Conservation (phyloP, 2,113 vertebrate genomes). For the Tichodroma muraria region DNA sequence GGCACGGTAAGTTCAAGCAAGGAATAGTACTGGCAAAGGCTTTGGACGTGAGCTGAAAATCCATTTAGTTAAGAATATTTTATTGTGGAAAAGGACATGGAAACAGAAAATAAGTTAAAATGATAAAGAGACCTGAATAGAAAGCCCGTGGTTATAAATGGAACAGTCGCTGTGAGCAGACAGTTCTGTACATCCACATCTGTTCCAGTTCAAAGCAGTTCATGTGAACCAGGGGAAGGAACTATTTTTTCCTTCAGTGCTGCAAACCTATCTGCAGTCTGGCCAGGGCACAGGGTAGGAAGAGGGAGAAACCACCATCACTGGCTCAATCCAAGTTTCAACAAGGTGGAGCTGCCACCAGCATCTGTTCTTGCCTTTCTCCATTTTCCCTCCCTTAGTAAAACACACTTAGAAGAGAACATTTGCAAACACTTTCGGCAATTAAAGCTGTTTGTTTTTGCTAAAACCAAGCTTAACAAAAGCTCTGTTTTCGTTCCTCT, state of each 20-base stretch:
- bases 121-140: constrained; percentile 49
- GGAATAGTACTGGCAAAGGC: neutral
- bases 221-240: constrained; percentile 57
- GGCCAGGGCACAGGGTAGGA: neutral
- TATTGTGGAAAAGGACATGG: constrained; percentile 49
- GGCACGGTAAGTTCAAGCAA: neutral
- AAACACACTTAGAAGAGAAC: neutral
- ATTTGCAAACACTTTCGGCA: neutral
- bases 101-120: constrained; percentile 45
- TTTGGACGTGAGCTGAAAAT: neutral
- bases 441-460: neutral
- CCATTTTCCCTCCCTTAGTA: neutral
- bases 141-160: constrained; percentile 51
- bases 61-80: constrained; percentile 16
- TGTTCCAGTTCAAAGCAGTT: constrained; percentile 66
- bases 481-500: neutral
- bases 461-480: neutral
- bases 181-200: constrained; percentile 60
- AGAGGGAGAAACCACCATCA: neutral
- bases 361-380: neutral
- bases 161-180: constrained; percentile 40
- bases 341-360: fast-evolving
- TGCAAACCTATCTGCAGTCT: neutral
- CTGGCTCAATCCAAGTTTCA: neutral
- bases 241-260: constrained; percentile 26